Conservation (phyloP, 2,113 vertebrate species). For the Anguilla japonica region DNA sequence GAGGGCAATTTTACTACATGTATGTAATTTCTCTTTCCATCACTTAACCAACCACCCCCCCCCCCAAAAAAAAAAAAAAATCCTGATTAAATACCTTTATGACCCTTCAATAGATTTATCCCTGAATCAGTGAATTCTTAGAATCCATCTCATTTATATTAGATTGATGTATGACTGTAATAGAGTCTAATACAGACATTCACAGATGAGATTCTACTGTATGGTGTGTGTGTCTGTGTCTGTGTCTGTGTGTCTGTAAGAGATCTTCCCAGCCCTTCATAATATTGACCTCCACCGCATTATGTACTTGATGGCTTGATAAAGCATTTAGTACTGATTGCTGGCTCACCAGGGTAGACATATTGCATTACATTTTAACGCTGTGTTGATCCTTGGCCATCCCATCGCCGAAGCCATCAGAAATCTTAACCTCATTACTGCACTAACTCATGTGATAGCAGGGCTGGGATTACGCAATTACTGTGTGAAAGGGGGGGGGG, state of each 20-base stretch:
- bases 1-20: neutral
- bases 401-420: neutral
- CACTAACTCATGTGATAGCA: neutral
- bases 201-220: neutral
- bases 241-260: neutral
- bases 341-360: slow-evolving; percentile 48
- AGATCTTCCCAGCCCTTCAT: slow-evolving; percentile 33
- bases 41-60: neutral
- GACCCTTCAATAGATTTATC: slow-evolving; percentile 26
- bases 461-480: neutral
- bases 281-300: slow-evolving; percentile 13
- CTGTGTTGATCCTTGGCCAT: neutral
- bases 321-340: slow-evolving; percentile 61
- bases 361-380: slow-evolving; percentile 57
- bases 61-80: neutral
- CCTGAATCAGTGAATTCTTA: slow-evolving; percentile 17
- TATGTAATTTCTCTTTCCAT: neutral
- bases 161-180: neutral
- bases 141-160: neutral
- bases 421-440: neutral
- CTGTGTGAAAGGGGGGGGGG: neutral
- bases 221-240: neutral
- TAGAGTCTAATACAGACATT: neutral
- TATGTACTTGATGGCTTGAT: slow-evolving; percentile 49
- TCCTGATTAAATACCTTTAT: neutral